phyloP scores from a whole-genome alignment of 2,113 vertebrate genomes.

The Aspidoscelis tigris region DNA sequence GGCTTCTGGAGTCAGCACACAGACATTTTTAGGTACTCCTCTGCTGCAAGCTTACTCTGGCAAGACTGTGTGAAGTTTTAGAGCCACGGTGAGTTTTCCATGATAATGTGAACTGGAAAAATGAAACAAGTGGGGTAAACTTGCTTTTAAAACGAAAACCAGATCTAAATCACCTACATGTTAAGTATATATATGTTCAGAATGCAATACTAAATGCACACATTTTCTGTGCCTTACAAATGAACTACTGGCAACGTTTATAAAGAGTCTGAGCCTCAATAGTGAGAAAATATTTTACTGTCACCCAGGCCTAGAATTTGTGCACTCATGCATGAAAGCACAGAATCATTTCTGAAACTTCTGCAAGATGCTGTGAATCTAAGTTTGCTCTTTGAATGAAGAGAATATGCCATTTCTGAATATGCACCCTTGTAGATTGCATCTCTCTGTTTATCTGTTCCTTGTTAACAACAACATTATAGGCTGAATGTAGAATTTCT shows the following conservation, averaged over 20 bases:
- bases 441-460: not conserved
- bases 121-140: no score
- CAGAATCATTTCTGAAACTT: slow-evolving; percentile 25
- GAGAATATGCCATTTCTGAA: slow-evolving; percentile 18
- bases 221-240: not conserved
- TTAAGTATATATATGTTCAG: not conserved
- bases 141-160: no score
- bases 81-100: no score
- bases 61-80: no score
- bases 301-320: slow-evolving; percentile 11
- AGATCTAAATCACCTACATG: no score
- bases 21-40: no score
- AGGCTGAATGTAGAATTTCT: not conserved
- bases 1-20: no score
- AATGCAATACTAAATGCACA: not conserved
- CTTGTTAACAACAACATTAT: not conserved
- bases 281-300: slow-evolving; percentile 2
- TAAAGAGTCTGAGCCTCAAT: not conserved
- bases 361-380: slow-evolving; percentile 16
- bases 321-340: slow-evolving; percentile 3
- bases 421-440: not conserved
- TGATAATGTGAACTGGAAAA: no score
- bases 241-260: not conserved
- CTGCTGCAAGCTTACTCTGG: no score
- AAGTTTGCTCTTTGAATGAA: slow-evolving; percentile 16